Evolutionary conservation across 1,140 invertebrate species (phyloP), one percentile per base, ranked within the genome.

Genomic region (Solenopsis fugax): DNA sequence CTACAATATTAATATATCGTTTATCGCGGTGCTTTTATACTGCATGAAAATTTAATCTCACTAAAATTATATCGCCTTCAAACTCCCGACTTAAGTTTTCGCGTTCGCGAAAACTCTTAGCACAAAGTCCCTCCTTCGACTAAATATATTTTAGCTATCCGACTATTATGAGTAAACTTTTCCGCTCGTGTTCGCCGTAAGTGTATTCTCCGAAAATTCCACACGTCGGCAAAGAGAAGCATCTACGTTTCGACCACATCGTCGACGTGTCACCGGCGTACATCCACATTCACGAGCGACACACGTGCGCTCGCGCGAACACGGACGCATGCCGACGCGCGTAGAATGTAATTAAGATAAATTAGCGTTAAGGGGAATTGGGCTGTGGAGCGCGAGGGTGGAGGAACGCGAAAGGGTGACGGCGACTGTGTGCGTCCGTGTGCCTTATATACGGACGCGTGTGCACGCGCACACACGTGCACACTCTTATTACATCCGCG

Each of bases 291-390:
- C 34, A 58, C 62, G n/a, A 13, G 58, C 21, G 45, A 29, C 52
- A 50, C 73, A 87, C 73, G 34, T 56, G 54, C 56, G 41, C 37
- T 2, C 45, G 65, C 48, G 62, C 29, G 85, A 56, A 77, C 77
- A 71, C 69, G 69, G 72, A 69, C 86, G 87, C 90, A 91, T 91
- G 87, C 92, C 93, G 89, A 93, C 93, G 94, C 93, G 92, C 93
- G 92, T 93, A 94, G 94, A 94, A 94, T 94, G 93, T 94, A 94
- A 94, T 94, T 94, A 94, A 94, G 94, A 94, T 94, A 94, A 94
- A 94, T 94, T 94, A 94, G 94, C 93, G 93, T 94, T 93, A 94
- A 93, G 92, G 93, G 92, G 91, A 93, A 93, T 93, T 91, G 93
- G 92, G 91, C 89, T 93, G 80, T 84, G 91, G 90, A 92, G 90